Percentiles rank a stretch among this genome's conserved stretches.
phyloP scores from a whole-genome alignment of 2,797 vertebrate genomes.

The Philypnodon macrostomus region DNA sequence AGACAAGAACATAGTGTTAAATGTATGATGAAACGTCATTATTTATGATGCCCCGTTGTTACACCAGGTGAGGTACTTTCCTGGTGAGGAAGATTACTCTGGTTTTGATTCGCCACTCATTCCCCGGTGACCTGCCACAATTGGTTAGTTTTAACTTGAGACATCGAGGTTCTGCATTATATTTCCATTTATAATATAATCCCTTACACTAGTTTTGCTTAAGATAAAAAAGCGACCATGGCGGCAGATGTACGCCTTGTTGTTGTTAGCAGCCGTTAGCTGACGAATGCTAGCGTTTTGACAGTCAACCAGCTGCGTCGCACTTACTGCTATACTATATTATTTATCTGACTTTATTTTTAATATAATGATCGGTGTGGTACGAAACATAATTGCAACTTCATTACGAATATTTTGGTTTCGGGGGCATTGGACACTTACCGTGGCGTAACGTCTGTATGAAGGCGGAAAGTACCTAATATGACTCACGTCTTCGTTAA shows the following conservation, averaged over 20 bases:
- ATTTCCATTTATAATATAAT: no score
- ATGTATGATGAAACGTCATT: no score
- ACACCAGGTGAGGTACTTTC: slow-evolving; percentile 5
- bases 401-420: neutral
- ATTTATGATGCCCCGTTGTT: neutral
- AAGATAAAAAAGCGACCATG: no score
- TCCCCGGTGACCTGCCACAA: neutral
- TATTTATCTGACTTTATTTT: neutral
- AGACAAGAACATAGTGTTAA: no score
- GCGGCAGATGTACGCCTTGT: no score
- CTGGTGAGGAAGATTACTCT: neutral
- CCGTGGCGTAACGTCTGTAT: neutral
- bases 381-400: neutral
- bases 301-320: neutral
- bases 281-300: neutral
- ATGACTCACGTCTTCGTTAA: neutral
- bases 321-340: no score
- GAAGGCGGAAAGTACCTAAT: slow-evolving; percentile 2
- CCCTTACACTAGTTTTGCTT: no score
- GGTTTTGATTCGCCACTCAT: neutral
- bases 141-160: neutral
- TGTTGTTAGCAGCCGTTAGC: neutral
- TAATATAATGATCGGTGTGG: neutral
- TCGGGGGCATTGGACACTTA: neutral
- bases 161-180: no score